Percentiles rank a stretch among this genome's conserved stretches.
These are phyloP conservation scores for Sympetrum striolatum DNA, from an alignment of 2,888 invertebrate species.

Conservation along the genomic window DNA sequence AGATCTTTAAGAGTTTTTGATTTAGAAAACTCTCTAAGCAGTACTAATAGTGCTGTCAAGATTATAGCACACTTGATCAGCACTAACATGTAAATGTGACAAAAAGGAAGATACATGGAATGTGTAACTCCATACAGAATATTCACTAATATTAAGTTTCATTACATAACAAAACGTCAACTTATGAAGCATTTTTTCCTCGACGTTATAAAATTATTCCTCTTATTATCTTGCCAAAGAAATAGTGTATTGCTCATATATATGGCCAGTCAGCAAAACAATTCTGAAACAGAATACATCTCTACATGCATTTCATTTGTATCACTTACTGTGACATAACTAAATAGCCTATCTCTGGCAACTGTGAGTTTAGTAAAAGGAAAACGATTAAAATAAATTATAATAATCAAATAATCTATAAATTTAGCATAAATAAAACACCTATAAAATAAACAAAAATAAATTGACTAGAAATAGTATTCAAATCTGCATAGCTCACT, in stretches of 20 bases:
- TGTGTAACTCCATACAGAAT: no score
- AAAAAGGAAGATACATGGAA: no score
- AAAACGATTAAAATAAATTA: background rate
- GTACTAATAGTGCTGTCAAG: background rate
- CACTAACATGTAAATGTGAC: no score
- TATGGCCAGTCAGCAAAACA: no score
- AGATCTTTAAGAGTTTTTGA: no score
- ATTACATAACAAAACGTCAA: background rate
- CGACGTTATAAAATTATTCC: no score
- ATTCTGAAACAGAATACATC: no score
- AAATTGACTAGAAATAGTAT: slow-evolving; percentile 1
- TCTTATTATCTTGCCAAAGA: no score
- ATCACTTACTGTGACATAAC: background rate
- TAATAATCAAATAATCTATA: background rate
- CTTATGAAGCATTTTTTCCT: background rate
- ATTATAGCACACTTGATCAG: no score
- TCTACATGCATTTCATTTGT: no score
- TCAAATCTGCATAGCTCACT: background rate
- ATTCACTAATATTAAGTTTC: no score
- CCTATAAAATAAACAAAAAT: background rate
- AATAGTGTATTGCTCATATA: no score
- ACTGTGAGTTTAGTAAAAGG: background rate
- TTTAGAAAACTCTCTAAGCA: background rate
- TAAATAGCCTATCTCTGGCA: background rate
- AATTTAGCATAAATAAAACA: background rate